Base-by-base conservation (phyloP, 1,140 invertebrate species). In the Brachionus sp. region DNA sequence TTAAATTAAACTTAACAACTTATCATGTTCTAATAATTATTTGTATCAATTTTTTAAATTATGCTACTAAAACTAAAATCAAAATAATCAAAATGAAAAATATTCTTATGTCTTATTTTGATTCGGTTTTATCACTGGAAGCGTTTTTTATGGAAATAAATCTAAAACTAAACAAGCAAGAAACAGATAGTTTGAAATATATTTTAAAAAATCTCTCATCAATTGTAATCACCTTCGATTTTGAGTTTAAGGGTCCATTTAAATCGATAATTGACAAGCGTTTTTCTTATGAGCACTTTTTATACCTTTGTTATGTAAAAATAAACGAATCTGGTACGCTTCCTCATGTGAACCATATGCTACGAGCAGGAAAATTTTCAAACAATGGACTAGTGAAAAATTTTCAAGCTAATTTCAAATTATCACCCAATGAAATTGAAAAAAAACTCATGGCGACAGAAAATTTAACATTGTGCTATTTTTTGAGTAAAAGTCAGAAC, bases 251-350 rank as follows among this genome's bases (percentile, higher is more conserved):
- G 42, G 77, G 77, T 23, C 50, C 50, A 35, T 62, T 80, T 13
- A 80, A 80, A 44, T 62, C 77, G 19, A 80, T 62, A 35, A 62
- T 80, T 25, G 37, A 66, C 42, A 57, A 66, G 19, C 2, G 25
- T 2, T 80, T 29, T 35, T 33, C 77, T 0, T 80, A 64, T 16
- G 77, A 80, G 42, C 50, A 80, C n/a, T 23, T 80, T 39, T 66
- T 80, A n/a, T 80, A 42, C 23, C n/a, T 80, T 5, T 44, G 77
- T 29, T 80, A 62, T 25, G 35, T 80, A 13, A 80, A 80, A 80
- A 66, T 80, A 42, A 80, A 80, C 25, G 77, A 80, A 25, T 80
- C 77, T 13, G 19, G 57, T 10, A 16, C 62, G 25, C 77, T 10
- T 4, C 2, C 35, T n/a, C 19, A 62, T 16, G n/a, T 16, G 19